Conservation (phyloP, 2,797 vertebrate species). For the Neopelma chrysocephalum region DNA sequence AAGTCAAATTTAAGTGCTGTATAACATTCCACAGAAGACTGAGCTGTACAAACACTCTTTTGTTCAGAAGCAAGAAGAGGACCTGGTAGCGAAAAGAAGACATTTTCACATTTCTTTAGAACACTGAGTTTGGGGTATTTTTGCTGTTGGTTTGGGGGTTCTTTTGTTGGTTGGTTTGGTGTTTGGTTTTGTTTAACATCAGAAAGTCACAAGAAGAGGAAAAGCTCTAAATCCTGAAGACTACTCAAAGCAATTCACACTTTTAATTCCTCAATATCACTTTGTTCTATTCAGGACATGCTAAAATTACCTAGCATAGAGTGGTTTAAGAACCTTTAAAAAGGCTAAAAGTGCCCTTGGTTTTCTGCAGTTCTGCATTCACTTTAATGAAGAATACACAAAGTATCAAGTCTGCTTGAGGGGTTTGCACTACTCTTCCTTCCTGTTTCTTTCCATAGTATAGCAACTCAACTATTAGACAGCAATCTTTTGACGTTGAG, state of each 20-base stretch:
- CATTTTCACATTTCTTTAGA: background rate
- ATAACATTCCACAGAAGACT: constrained; percentile 32
- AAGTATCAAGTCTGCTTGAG: background rate
- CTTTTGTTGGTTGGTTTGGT: background rate
- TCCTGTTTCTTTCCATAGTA: background rate
- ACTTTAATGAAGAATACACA: background rate
- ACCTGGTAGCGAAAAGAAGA: background rate
- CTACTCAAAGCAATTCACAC: background rate
- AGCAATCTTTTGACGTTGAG: background rate
- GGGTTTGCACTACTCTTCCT: background rate
- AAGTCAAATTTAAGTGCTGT: constrained; percentile 86
- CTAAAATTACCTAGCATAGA: background rate
- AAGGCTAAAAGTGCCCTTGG: background rate
- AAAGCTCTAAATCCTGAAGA: background rate
- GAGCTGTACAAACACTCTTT: background rate
- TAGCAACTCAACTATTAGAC: background rate
- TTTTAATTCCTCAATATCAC: background rate
- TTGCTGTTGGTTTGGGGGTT: background rate
- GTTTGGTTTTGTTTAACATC: background rate
- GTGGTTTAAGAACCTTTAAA: background rate
- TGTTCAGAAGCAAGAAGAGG: constrained; percentile 1
- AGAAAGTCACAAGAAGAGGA: background rate
- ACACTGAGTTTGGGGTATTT: background rate
- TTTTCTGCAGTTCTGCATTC: background rate
- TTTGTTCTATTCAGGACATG: background rate